These are phyloP conservation scores for Phyllotreta cruciferae DNA, from an alignment of 2,888 invertebrate species.

Conservation along the genomic window DNA sequence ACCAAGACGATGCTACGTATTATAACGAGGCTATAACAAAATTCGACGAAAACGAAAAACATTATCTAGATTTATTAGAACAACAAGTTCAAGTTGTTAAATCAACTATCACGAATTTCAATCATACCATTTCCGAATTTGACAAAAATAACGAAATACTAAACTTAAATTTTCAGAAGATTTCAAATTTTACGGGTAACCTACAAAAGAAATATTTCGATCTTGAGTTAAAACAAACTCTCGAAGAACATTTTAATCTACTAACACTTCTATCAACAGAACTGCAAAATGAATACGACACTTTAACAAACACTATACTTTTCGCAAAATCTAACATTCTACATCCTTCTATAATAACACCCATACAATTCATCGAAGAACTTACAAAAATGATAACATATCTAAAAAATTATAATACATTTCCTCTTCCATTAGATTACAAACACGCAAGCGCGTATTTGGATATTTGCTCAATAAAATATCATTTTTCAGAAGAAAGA, in stretches of 20 bases:
- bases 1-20: slow-evolving; percentile 27
- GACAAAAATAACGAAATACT: slow-evolving; percentile 24
- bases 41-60: slow-evolving; percentile 17
- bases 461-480: neutral
- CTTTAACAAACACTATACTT: slow-evolving; percentile 15
- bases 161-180: slow-evolving; percentile 23
- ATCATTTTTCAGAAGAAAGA: slow-evolving; percentile 10
- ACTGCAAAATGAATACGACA: slow-evolving; percentile 19
- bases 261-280: slow-evolving; percentile 22
- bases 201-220: slow-evolving; percentile 14
- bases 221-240: slow-evolving; percentile 24
- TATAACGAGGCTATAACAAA: slow-evolving; percentile 29
- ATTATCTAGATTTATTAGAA: slow-evolving; percentile 23
- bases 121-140: slow-evolving; percentile 21
- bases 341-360: slow-evolving; percentile 30
- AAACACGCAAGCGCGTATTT: slow-evolving; percentile 2
- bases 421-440: slow-evolving; percentile 6
- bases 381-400: slow-evolving; percentile 15
- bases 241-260: slow-evolving; percentile 29
- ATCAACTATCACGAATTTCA: slow-evolving; percentile 32
- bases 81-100: slow-evolving; percentile 29
- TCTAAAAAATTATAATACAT: slow-evolving; percentile 3
- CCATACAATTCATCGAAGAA: slow-evolving; percentile 24
- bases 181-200: slow-evolving; percentile 7
- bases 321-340: slow-evolving; percentile 28